Base-by-base conservation (phyloP, 2,888 invertebrate genomes). In the Teleiodes luculella region DNA sequence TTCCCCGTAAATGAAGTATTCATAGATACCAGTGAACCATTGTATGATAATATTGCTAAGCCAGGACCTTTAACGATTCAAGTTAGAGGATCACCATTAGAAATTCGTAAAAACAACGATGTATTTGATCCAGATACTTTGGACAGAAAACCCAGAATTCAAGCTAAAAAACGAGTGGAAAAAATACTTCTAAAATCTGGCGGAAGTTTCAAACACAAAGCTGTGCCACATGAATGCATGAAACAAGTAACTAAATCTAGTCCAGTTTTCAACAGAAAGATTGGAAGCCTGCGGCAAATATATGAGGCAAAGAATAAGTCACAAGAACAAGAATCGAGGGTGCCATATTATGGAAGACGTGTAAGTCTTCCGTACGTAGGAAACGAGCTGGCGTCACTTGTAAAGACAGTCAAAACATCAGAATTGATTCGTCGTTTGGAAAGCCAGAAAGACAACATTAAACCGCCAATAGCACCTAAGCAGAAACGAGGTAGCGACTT, bases 91-190 rank as follows among this genome's bases (percentile, higher is more conserved):
- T 93, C 72, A 90, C 93, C 95, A 0, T 91, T 94, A 54, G 94
- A 94, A 68, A 90, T 90, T 13, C 91, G 91, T 56, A 92, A 93
- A 35, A 91, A 93, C 49, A 92, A 93, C 58, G 95, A 95, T 67
- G 93, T 94, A 55, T 96, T 95, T 70, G 96, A 96, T 73, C 95
- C 96, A 0, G 96, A 96, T 65, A 96, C 96, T 0, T 86, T 96
- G 28, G 96, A 96, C 67, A 90, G 96, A 36, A 95, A 95, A 71
- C 93, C 94, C 0, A 83, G 75, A 57, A 73, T 72, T 36, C 84
- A 82, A 58, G 64, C 64, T 5, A 85, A 81, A 54, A 88, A 88
- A 65, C 76, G 83, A 6, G 83, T 90, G 0, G 90, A 90, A 59
- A 88, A 88, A 69, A 87, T 90, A 64, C 78, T 94, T 0, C 75